Evolutionary conservation across 1,140 invertebrate species (phyloP), one percentile per base, ranked within the genome.

Genomic region (Drosophila teissieri): DNA sequence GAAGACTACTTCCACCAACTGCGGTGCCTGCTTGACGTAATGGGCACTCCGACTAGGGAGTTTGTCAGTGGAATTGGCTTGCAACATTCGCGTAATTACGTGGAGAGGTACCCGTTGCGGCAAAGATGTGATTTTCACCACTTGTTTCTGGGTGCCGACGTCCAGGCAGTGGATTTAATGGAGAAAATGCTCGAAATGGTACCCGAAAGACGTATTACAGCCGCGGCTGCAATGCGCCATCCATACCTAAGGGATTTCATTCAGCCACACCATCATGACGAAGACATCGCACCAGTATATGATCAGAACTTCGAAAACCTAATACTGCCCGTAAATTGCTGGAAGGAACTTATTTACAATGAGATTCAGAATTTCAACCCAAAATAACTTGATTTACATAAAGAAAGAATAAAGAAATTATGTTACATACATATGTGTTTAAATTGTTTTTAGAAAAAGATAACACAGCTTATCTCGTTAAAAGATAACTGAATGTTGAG

Each of bases 1-100:
- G 96, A 96, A 76, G 97, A 99, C 95, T 98, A 97, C 98, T 98
- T 98, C 92, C 96, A 98, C 94, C 98, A 99, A 93, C 93, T 99
- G 85, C 98, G 97, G 91, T 94, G 97, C 90, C 98, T 99, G 78
- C 97, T 99, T 96, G 96, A 97, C 93, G 94, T 99, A 73, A 94
- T 98, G 74, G 98, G 98, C 24, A 98, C 97, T 74, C 98, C 98
- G 42, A 94, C 94, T 78, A 95, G 96, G 81, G 96, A 98, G 92
- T 97, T 99, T 77, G 96, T 99, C 94, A 93, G 95, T 92, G 97
- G 97, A 95, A 98, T 99, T 91, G 96, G 96, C 65, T 97, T 97
- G 48, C 96, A 97, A 92, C 97, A 96, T 93, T 98, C 98, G 3
- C 94, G 97, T 69, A 98, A 96, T 91, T 99, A 99, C 92, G 98